Percentiles rank a stretch among this genome's conserved stretches.
phyloP scores from a whole-genome alignment of 2,797 vertebrate species.

The Dendrocincla tyrannina region DNA sequence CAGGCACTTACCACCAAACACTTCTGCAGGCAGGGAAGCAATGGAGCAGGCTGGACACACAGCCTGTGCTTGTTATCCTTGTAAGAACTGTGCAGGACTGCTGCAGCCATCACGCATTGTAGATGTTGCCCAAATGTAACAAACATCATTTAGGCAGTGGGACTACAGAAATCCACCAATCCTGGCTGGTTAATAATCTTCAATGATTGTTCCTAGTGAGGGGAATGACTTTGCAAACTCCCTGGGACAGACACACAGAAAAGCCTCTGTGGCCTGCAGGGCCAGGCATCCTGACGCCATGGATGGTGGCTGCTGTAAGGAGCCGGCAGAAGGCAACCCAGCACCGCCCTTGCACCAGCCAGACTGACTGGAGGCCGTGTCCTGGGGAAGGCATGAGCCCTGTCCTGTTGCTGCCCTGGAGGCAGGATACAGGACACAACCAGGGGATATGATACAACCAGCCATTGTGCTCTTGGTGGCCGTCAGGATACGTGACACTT shows the following conservation, averaged over 20 bases:
- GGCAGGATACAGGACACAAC: background rate
- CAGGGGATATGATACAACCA: background rate
- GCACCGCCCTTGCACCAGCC: background rate
- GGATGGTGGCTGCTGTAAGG: background rate
- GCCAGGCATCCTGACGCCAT: no score
- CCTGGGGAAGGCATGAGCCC: background rate
- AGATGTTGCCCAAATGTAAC: background rate
- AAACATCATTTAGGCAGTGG: background rate
- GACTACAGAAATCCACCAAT: background rate
- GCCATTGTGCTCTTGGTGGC: background rate
- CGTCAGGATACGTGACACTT: rapidly evolving
- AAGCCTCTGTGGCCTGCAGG: background rate
- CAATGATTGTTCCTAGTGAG: background rate
- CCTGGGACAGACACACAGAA: background rate
- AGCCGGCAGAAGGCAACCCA: background rate
- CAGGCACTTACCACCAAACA: background rate
- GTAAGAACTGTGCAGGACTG: background rate
- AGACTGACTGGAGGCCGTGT: rapidly evolving
- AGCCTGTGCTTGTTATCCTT: background rate
- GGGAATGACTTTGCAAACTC: background rate
- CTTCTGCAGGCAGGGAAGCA: background rate
- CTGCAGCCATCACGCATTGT: background rate
- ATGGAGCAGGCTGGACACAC: background rate
- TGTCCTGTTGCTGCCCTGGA: background rate
- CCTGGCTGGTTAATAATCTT: background rate